Base-by-base conservation (phyloP, 2,888 invertebrate genomes). In the Cepaea hortensis region DNA sequence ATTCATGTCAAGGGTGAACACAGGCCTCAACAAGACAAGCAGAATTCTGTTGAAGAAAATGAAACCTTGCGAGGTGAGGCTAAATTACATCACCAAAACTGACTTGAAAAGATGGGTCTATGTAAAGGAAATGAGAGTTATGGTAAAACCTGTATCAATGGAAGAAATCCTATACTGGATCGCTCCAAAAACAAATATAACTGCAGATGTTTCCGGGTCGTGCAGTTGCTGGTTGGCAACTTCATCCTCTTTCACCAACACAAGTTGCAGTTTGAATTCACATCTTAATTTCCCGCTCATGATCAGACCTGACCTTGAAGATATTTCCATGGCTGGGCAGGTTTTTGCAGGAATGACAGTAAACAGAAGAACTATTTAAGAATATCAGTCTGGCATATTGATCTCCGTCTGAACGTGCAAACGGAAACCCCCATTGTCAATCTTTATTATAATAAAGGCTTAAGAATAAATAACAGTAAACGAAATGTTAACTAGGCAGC, bases 21-120 rank as follows among this genome's bases (percentile, higher is more conserved):
- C 91, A 55, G 93, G 93, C 20, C 87, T 93, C 11, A 90, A 90
- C 83, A 90, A 88, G 80, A 85, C 85, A 46, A 91, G 92, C 80
- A 77, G 91, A 20, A 85, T 88, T 68, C 88, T 91, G 61, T 84
- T 90, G 6, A 89, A 88, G 61, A 84, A 85, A 46, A 86, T 93
- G 85, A 89, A 89, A 65, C 88, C 86, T 55, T 91, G 92, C 70
- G 89, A 84, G 15, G 91, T 93, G n/a, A 80, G 85, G 4, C 72
- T 93, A 15, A 83, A 79, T 13, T 88, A 88, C 50, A 55, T 92
- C 55, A 90, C 91, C 0, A 88, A 87, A 55, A 87, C 81, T 79
- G 90, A 90, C 11, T 80, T 93, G 2, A 88, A 89, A 76, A 88
- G 88, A 76, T 93, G 91, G 91, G 86, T 91, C 65, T 87, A 82